phyloP scores from a whole-genome alignment of 2,888 invertebrate species.

The Cancer borealis region DNA sequence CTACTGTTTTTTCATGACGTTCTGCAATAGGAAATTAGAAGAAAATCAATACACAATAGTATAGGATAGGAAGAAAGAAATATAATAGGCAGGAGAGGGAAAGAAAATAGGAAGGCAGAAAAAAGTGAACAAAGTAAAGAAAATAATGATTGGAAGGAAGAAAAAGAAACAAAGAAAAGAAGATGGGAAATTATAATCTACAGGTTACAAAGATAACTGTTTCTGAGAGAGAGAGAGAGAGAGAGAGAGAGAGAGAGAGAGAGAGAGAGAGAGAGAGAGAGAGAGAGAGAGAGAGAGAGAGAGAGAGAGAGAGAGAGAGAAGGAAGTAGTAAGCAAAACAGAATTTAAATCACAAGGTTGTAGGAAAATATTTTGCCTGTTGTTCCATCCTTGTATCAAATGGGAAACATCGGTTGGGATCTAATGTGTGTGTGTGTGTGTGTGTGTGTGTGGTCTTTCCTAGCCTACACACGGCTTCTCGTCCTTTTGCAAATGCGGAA shows the following conservation, averaged over 20 bases:
- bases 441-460: neutral
- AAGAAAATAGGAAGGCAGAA: too few species aligned
- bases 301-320: neutral
- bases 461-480: neutral
- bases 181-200: too few species aligned
- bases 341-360: neutral
- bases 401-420: neutral
- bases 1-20: too few species aligned
- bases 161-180: too few species aligned
- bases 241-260: slow-evolving; percentile 26
- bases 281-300: neutral
- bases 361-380: neutral
- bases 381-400: neutral
- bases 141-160: too few species aligned
- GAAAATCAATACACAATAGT: too few species aligned
- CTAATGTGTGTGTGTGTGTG: slow-evolving; percentile 2
- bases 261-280: slow-evolving; percentile 17
- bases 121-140: neutral
- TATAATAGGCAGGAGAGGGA: neutral
- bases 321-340: neutral
- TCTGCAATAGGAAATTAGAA: too few species aligned
- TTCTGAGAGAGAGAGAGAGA: neutral
- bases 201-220: too few species aligned
- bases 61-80: neutral
- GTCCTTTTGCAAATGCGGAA: neutral